These are phyloP conservation scores for Narcine bancroftii DNA, from an alignment of 2,113 vertebrate species.

Conservation along the genomic window DNA sequence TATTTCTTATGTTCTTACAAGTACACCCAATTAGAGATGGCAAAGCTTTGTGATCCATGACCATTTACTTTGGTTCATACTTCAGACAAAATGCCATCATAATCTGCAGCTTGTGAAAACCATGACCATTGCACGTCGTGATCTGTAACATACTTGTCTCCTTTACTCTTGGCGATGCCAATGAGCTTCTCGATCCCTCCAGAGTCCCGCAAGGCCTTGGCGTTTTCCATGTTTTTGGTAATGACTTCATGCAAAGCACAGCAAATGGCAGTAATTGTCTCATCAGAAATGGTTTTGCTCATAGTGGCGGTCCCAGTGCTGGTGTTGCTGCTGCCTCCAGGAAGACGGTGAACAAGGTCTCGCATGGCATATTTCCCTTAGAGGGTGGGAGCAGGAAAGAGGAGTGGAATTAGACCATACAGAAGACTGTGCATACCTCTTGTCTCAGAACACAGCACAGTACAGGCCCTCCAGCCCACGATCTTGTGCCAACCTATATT, in stretches of 20 bases:
- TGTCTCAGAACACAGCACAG: no score
- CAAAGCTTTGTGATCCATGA: background rate
- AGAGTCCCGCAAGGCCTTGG: conserved; percentile 93
- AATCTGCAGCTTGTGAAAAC: background rate
- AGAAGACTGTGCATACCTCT: no score
- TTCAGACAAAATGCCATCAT: background rate
- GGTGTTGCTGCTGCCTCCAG: conserved; percentile 73
- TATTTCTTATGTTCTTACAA: no score
- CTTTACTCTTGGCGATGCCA: conserved; percentile 96
- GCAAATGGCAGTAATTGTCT: conserved; percentile 94
- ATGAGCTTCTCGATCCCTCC: conserved; percentile 96
- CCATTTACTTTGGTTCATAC: background rate
- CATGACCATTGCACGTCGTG: background rate
- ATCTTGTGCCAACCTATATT: no score
- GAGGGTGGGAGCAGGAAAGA: conserved; percentile 46
- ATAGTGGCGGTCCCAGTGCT: conserved; percentile 51
- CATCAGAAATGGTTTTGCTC: conserved; percentile 93
- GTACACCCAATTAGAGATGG: background rate
- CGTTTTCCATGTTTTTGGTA: conserved; percentile 99
- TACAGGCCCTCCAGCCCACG: no score
- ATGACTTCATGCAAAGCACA: conserved; percentile 97
- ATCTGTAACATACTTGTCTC: conserved; percentile 83
- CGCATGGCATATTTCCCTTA: conserved; percentile 96
- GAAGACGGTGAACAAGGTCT: conserved; percentile 91
- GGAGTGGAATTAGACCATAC: conserved; percentile 42